Evolutionary conservation across 2,888 invertebrate species (phyloP), one percentile per base, ranked within the genome.

Genomic region (Sinotaia quadrata): DNA sequence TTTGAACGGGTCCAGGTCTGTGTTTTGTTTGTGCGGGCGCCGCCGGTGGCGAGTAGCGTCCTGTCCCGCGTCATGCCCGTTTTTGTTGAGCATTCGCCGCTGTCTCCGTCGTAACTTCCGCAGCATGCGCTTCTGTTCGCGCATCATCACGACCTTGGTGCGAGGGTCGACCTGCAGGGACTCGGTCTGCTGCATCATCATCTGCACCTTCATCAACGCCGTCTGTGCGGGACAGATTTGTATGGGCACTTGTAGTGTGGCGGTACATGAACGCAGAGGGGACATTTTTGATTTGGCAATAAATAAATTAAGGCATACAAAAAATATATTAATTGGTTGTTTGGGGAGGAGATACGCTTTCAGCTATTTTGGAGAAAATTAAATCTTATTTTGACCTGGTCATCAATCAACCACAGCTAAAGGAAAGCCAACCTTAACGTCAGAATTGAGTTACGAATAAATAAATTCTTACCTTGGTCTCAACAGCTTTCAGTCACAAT

Each of bases 151-250:
- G 18, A 8, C 15, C 33, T 65, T 65, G 59, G 60, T 36, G 4
- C 21, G 33, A 37, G 67, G 37, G 15, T 34, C 47, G 44, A 67
- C 72, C 51, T 78, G 72, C 59, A 75, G 75, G 67, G 66, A 74
- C 49, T 77, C 75, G 65, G 72, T 75, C 65, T 72, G 75, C 68
- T 74, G 74, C 67, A 74, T 65, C 44, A 60, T 59, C 21, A 60
- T 60, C 68, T 69, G 44, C 36, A 71, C 47, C 51, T 69, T 77
- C 72, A 72, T 75, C 71, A 77, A 67, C 24, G 66, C 62, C 34
- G 52, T 41, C 63, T 63, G 63, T 5, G 31, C 2, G 24, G 12
- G 41, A 27, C 8, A 27, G 24, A 49, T 8, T 49, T 7, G n/a
- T n/a, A n/a, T 21, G 3, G 49, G 24, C 49, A 49, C 41, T 12